Evolutionary conservation across 2,113 vertebrate species (phyloP).

Genomic region (Oriolus oriolus): DNA sequence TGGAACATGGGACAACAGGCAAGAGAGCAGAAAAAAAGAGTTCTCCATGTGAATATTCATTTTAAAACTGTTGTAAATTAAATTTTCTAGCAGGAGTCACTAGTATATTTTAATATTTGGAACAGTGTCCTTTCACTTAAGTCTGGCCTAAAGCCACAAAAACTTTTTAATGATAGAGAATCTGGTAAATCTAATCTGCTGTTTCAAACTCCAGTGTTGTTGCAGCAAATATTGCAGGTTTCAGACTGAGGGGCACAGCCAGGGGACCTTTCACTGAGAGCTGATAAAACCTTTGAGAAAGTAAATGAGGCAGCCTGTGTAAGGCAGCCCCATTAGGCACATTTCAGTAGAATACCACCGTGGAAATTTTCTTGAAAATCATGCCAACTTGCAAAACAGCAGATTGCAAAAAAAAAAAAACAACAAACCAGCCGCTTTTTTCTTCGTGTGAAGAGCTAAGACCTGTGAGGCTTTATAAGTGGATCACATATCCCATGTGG

Average conservation of each 20-base stretch:
- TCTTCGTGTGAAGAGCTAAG: neutral
- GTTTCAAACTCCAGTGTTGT: neutral
- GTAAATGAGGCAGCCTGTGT: neutral
- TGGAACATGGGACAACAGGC: neutral
- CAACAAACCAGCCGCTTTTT: neutral
- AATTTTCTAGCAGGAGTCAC: neutral
- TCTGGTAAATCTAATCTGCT: neutral
- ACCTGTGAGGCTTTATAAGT: neutral
- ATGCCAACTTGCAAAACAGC: neutral
- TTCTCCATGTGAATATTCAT: neutral
- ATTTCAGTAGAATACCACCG: neutral
- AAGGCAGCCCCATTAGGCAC: neutral
- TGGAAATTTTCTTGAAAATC: neutral
- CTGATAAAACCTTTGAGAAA: neutral
- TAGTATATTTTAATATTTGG: neutral
- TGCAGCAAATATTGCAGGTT: neutral
- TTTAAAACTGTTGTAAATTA: neutral
- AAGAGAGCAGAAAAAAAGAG: neutral
- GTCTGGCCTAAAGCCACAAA: neutral
- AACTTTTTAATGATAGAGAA: neutral
- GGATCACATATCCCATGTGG: neutral
- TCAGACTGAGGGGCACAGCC: neutral
- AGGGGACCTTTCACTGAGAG: neutral
- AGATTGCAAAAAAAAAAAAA: neutral
- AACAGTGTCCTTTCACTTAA: neutral